phyloP scores from a whole-genome alignment of 2,888 invertebrate species.

The Linnaemya vulpina region DNA sequence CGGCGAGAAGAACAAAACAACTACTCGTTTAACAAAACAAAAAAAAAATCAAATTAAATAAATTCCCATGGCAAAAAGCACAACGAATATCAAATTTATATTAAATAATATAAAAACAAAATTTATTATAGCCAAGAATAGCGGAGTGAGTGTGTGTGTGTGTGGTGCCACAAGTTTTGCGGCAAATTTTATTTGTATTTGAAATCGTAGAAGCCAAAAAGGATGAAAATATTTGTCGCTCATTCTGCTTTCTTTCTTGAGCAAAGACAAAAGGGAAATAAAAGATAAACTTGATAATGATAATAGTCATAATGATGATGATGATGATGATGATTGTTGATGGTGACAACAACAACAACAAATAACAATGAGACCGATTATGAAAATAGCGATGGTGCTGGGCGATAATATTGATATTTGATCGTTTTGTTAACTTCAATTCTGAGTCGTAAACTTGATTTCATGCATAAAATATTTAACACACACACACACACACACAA shows the following conservation, averaged over 20 bases:
- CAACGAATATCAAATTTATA: not conserved
- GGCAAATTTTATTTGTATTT: slow-evolving; percentile 44
- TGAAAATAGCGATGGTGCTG: slow-evolving; percentile 31
- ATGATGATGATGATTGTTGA: slow-evolving; percentile 40
- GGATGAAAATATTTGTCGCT: slow-evolving; percentile 43
- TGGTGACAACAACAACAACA: slow-evolving; percentile 6
- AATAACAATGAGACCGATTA: slow-evolving; percentile 5
- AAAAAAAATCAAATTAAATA: slow-evolving; percentile 59
- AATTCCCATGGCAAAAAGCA: slow-evolving; percentile 62
- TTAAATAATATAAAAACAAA: slow-evolving; percentile 23
- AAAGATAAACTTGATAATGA: slow-evolving; percentile 43
- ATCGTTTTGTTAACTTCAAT: slow-evolving; percentile 60
- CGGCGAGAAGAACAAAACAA: not conserved
- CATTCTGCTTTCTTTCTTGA: not conserved
- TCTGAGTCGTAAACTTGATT: slow-evolving; percentile 35
- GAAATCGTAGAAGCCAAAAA: slow-evolving; percentile 21
- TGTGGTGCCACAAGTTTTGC: slow-evolving; percentile 29
- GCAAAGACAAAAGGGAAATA: not conserved
- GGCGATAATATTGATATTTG: slow-evolving; percentile 51
- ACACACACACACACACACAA: too few species aligned
- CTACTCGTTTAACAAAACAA: slow-evolving; percentile 17
- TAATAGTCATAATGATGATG: slow-evolving; percentile 38
- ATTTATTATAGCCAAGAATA: slow-evolving; percentile 50
- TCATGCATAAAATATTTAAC: slow-evolving; percentile 61
- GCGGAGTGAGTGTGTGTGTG: slow-evolving; percentile 14